Evolutionary conservation across 2,797 vertebrate species (phyloP).

Genomic region (Falco naumanni): DNA sequence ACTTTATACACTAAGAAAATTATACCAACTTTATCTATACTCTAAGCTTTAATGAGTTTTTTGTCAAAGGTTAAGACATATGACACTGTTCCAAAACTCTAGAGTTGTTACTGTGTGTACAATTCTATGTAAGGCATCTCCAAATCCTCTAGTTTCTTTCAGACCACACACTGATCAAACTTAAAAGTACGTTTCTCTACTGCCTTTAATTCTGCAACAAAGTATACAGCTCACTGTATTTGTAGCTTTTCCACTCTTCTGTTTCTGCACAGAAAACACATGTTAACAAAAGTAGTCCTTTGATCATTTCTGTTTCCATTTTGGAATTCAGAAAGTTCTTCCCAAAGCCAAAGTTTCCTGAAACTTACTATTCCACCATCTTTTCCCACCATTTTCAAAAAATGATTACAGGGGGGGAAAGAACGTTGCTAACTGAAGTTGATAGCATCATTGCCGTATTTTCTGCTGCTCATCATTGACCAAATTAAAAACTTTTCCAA

Average conservation of each 20-base stretch:
- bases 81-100: not conserved
- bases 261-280: not conserved
- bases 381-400: not conserved
- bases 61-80: not conserved
- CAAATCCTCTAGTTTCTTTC: not conserved
- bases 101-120: accelerated
- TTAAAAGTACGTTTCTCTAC: not conserved
- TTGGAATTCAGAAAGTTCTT: not conserved
- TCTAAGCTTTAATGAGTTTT: not conserved
- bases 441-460: not conserved
- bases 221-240: not conserved
- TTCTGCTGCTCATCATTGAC: not conserved
- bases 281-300: not conserved
- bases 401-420: not conserved
- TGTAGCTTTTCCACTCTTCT: not conserved
- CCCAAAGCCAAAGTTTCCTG: not conserved
- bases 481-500: not conserved
- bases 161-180: not conserved
- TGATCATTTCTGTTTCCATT: not conserved
- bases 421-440: not conserved
- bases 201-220: not conserved
- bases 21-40: not conserved
- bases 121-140: not conserved
- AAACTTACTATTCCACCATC: not conserved
- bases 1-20: not conserved